phyloP scores from a whole-genome alignment of 2,113 vertebrate genomes.

The Tretioscincus oriximinensis region DNA sequence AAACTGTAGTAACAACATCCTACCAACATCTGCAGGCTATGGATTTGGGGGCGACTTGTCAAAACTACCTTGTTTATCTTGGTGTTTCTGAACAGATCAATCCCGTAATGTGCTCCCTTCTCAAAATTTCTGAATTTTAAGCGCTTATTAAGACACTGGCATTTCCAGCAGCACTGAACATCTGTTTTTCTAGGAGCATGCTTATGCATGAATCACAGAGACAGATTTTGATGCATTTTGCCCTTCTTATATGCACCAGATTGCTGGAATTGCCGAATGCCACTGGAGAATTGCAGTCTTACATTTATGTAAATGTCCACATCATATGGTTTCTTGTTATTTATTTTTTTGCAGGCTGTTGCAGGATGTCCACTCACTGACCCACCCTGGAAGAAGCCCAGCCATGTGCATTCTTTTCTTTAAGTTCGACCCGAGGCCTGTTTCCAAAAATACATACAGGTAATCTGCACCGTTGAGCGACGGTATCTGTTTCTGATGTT shows the following conservation, averaged over 20 bases:
- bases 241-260: conserved; percentile 2
- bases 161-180: not conserved
- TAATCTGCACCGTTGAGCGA: conserved; percentile 56
- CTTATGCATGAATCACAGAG: not conserved
- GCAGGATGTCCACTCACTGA: conserved; percentile 66
- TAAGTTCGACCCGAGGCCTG: conserved; percentile 93
- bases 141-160: conserved; percentile 10
- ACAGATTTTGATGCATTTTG: not conserved
- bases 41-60: not conserved
- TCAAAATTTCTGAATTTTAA: conserved; percentile 26
- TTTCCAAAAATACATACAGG: conserved; percentile 98
- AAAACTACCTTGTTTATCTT: not conserved
- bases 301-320: not conserved
- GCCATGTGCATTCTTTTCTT: conserved; percentile 98
- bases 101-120: conserved; percentile 7
- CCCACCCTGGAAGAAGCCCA: conserved; percentile 40
- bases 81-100: not conserved
- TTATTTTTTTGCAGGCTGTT: conserved; percentile 57
- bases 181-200: conserved; percentile 25
- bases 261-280: conserved; percentile 12
- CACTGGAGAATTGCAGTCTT: not conserved
- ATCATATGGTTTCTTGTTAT: conserved; percentile 49
- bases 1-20: not conserved
- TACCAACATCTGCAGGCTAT: not conserved
- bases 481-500: not conserved